Evolutionary conservation across 1,140 invertebrate genomes (phyloP), one percentile per base, ranked within the genome.

Genomic region (Triops cancriformis): DNA sequence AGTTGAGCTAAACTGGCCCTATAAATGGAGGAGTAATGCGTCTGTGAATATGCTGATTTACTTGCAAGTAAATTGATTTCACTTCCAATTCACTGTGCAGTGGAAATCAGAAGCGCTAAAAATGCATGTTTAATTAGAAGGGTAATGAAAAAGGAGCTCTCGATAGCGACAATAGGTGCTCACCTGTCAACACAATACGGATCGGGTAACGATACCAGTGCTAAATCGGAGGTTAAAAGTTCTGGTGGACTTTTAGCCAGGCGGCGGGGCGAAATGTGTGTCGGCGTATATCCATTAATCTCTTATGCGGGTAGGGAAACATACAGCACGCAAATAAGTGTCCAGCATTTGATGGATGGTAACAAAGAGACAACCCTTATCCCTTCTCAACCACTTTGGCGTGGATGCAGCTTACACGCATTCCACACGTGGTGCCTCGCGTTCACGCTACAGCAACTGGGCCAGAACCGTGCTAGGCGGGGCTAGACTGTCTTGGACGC

Each of bases 321-420:
- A 64, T 23, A 64, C 18, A 23, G 51, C 51, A 64, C 51, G 51
- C 51, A 64, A 64, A 64, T 64, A 64, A 64, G 51, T 64, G 51
- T 64, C 51, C 51, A 64, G 18, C 14, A 23, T 18, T 64, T 64
- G 51, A 64, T 64, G 14, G 51, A 64, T 64, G 51, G 51, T 23
- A n/a, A 64, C 14, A 64, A 18, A 64, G 18, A 18, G 23, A 64
- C 51, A 18, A 18, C 51, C 23, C 51, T 64, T 64, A 64, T 64
- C 51, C 51, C 51, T 64, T 37, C 31, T 37, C 7, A 37, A 64
- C 23, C 51, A 64, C 51, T 64, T 64, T 64, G 31, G 31, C 31
- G 2, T 37, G 31, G 31, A 37, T 37, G 31, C 51, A 64, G 51
- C 51, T 64, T 64, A 64, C 23, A n/a, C 31, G 31, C 31, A 37